phyloP scores from a whole-genome alignment of 2,888 invertebrate species.

The Pheosia tremula region DNA sequence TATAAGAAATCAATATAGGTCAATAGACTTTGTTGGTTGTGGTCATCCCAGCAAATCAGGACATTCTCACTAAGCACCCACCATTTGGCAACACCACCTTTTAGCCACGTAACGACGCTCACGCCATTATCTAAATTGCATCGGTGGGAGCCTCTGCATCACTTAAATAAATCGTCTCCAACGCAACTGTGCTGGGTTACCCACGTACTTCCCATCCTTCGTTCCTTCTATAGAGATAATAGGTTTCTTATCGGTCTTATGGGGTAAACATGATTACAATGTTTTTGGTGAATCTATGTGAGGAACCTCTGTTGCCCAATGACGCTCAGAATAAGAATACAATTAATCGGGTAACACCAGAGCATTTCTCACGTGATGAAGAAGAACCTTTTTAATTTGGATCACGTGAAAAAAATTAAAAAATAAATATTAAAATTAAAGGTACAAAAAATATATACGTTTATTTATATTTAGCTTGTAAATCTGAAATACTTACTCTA shows the following conservation, averaged over 20 bases:
- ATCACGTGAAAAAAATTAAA: too few species aligned
- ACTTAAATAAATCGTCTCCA: slow-evolving; percentile 16
- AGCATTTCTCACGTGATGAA: too few species aligned
- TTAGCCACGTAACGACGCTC: slow-evolving; percentile 21
- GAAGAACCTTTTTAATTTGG: too few species aligned
- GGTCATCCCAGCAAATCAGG: not conserved
- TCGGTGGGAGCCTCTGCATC: slow-evolving; percentile 11
- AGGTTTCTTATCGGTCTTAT: not conserved
- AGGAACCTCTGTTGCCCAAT: not conserved
- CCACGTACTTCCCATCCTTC: slow-evolving; percentile 8
- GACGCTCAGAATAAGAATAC: too few species aligned
- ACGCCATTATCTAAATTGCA: slow-evolving; percentile 40
- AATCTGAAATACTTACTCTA: too few species aligned
- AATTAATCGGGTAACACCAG: too few species aligned
- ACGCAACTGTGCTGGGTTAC: slow-evolving; percentile 11
- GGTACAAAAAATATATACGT: too few species aligned
- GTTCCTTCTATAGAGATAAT: slow-evolving; percentile 5
- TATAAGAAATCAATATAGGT: too few species aligned
- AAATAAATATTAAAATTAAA: too few species aligned
- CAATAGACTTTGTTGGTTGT: too few species aligned
- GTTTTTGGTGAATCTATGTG: not conserved
- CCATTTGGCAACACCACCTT: not conserved
- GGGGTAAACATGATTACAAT: not conserved
- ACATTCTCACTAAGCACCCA: not conserved
- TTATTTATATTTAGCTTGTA: too few species aligned